phyloP scores from a whole-genome alignment of 2,113 vertebrate species.

The Myiopsitta monachus region DNA sequence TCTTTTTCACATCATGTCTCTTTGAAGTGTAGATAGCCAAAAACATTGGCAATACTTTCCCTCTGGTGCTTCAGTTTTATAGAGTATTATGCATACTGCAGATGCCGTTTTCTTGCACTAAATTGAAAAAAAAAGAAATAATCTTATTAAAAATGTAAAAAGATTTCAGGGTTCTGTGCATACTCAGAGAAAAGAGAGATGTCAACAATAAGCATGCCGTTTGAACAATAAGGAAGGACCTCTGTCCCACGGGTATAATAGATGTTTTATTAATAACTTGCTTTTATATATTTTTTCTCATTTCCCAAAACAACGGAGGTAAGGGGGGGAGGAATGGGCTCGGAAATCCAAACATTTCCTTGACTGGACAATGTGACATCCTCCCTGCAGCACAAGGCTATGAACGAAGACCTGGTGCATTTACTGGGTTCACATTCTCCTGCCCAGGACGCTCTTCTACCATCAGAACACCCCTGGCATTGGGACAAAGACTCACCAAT shows the following conservation, averaged over 20 bases:
- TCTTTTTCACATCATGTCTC: not conserved
- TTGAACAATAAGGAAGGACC: constrained; percentile 66
- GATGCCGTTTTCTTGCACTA: constrained; percentile 52
- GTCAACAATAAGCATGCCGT: constrained; percentile 71
- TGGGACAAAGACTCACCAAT: not conserved
- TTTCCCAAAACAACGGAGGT: constrained; percentile 34
- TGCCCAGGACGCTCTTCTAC: not conserved
- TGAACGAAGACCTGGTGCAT: not conserved
- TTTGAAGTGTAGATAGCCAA: constrained; percentile 51
- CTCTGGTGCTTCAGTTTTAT: constrained; percentile 58
- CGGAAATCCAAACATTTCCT: constrained; percentile 36
- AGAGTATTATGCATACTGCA: constrained; percentile 62
- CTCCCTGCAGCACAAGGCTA: not conserved
- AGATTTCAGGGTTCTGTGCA: constrained; percentile 70
- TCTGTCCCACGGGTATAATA: constrained; percentile 59
- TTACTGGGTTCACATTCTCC: not conserved
- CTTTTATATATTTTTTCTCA: constrained; percentile 59
- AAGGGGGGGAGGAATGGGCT: not conserved
- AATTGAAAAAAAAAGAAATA: constrained; percentile 57
- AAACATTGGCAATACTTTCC: constrained; percentile 27
- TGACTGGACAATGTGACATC: not conserved
- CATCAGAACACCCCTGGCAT: not conserved
- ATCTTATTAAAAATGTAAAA: constrained; percentile 76
- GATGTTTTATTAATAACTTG: constrained; percentile 71
- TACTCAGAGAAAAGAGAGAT: constrained; percentile 65